Conservation (phyloP, 1,140 invertebrate species). For the Battus philenor region DNA sequence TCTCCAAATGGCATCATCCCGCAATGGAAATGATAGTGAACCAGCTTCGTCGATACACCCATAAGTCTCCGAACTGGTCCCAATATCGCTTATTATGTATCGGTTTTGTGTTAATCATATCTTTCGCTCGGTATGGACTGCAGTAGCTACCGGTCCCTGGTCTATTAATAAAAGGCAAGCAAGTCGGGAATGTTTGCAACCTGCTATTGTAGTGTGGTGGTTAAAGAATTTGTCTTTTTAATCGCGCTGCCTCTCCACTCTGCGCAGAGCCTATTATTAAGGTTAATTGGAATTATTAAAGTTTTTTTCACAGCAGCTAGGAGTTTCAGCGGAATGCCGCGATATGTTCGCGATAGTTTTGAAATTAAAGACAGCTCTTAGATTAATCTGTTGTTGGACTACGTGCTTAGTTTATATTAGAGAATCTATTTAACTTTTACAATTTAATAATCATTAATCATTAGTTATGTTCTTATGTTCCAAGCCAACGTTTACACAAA, state of each 20-base stretch:
- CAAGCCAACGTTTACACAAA: too few relatives aligned
- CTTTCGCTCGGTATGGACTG: slow-evolving; percentile 60
- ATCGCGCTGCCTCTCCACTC: slow-evolving; percentile 58
- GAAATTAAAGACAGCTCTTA: slow-evolving; percentile 44
- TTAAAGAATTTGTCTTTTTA: slow-evolving; percentile 75
- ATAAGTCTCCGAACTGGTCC: slow-evolving; percentile 62
- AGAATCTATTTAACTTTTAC: too few relatives aligned
- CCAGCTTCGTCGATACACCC: slow-evolving; percentile 54
- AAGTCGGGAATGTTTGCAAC: slow-evolving; percentile 55
- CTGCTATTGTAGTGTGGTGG: slow-evolving; percentile 67
- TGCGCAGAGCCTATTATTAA: slow-evolving; percentile 68
- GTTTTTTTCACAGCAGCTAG: slow-evolving; percentile 54
- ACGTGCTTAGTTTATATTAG: too few relatives aligned
- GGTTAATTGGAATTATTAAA: slow-evolving; percentile 74
- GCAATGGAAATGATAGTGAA: slow-evolving; percentile 54
- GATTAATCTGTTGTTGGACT: slow-evolving; percentile 58
- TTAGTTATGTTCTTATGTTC: too few relatives aligned
- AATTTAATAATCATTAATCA: too few relatives aligned
- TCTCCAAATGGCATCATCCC: slow-evolving; percentile 25
- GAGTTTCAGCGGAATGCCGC: slow-evolving; percentile 50
- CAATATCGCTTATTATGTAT: slow-evolving; percentile 70
- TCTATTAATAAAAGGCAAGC: slow-evolving; percentile 68
- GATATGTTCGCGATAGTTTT: slow-evolving; percentile 46
- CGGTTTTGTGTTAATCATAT: slow-evolving; percentile 71
- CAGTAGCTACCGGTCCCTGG: slow-evolving; percentile 55